phyloP scores from a whole-genome alignment of 2,797 vertebrate species.

The Alectoris magna region DNA sequence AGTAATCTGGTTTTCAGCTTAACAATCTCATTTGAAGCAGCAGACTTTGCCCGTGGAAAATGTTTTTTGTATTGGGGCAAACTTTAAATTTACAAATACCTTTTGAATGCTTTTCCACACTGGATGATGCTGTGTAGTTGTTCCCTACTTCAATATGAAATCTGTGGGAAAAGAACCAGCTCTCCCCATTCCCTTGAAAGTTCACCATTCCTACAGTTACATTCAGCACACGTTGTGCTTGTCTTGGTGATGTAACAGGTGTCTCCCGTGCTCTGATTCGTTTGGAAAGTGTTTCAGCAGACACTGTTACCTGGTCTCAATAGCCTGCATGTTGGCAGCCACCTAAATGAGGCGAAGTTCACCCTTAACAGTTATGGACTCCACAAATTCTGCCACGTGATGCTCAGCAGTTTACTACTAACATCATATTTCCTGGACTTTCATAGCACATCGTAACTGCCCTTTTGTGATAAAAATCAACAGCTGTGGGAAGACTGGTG shows the following conservation, averaged over 20 bases:
- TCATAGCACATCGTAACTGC: neutral
- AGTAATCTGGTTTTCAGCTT: neutral
- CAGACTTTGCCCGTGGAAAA: neutral
- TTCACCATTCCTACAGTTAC: neutral
- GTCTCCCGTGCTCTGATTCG: neutral
- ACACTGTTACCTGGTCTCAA: neutral
- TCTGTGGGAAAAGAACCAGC: neutral
- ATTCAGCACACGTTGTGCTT: neutral
- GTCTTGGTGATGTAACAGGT: neutral
- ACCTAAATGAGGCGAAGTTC: neutral
- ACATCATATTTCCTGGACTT: neutral
- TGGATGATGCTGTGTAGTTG: neutral
- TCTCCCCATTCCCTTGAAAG: neutral
- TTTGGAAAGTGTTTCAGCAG: neutral
- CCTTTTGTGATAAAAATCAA: neutral
- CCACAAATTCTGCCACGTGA: neutral
- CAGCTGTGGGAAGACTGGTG: neutral
- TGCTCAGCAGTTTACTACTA: slow-evolving; percentile 7
- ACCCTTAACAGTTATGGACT: neutral
- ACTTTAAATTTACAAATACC: neutral
- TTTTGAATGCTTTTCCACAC: neutral
- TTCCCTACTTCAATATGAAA: neutral
- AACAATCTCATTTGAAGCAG: neutral
- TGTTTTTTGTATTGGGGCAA: neutral
- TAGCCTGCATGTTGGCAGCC: neutral